A percentile compares a stretch with the other conserved stretches of the same genome.
These are phyloP conservation scores for Drosophila borborema DNA, from an alignment of 2,888 invertebrate species.

Conservation along the genomic window DNA sequence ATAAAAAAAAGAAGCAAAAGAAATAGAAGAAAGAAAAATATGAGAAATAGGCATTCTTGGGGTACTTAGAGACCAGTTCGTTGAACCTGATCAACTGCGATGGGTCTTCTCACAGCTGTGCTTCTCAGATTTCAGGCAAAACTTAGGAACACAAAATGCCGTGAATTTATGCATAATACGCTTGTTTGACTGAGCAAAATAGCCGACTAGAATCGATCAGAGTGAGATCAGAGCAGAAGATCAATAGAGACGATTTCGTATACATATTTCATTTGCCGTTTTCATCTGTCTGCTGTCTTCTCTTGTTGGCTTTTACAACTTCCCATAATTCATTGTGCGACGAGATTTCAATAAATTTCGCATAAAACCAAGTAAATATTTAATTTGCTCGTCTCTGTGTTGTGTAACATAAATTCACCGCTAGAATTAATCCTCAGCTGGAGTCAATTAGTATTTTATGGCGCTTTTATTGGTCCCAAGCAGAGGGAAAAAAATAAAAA, in stretches of 20 bases:
- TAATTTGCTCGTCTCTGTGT: constrained; percentile 56
- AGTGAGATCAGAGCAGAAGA: constrained; percentile 29
- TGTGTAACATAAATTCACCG: constrained; percentile 78
- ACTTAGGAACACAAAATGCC: constrained; percentile 40
- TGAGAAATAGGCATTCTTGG: constrained; percentile 48
- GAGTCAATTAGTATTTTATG: constrained; percentile 80
- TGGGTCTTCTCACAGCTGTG: not conserved
- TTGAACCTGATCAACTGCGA: constrained; percentile 29
- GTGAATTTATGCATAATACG: constrained; percentile 67
- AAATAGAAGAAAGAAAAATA: constrained; percentile 29
- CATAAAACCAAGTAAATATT: constrained; percentile 71
- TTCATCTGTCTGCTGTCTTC: not conserved
- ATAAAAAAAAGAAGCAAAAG: no score
- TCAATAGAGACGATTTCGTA: constrained; percentile 19
- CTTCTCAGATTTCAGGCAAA: constrained; percentile 50
- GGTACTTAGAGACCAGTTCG: constrained; percentile 45
- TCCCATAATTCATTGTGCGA: constrained; percentile 56
- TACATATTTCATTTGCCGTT: not conserved
- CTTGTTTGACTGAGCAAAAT: constrained; percentile 48
- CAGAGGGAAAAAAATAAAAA: constrained; percentile 15
- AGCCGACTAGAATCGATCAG: constrained; percentile 64
- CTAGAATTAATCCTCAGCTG: constrained; percentile 71
- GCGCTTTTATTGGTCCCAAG: constrained; percentile 63
- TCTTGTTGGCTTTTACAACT: constrained; percentile 21
- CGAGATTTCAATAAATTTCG: constrained; percentile 69